phyloP scores from a whole-genome alignment of 2,797 vertebrate genomes.

The Ambastaia sidthimunki region DNA sequence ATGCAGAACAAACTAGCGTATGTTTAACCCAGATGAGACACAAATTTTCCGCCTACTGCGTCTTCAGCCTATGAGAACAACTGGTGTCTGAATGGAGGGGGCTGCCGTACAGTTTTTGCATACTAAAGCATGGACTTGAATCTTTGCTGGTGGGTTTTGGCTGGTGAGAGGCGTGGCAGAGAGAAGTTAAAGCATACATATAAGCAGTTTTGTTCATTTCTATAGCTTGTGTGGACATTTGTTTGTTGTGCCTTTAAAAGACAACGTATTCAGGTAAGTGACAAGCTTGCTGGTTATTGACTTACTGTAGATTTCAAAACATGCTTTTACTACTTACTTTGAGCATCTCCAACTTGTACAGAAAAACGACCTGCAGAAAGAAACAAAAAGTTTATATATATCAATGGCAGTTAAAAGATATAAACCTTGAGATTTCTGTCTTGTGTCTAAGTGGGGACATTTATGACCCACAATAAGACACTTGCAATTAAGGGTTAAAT shows the following conservation, averaged over 20 bases:
- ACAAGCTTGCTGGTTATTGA: not conserved
- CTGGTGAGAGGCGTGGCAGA: conserved; percentile 2
- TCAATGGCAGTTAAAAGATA: conserved; percentile 32
- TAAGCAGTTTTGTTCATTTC: conserved; percentile 1
- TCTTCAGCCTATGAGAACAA: conserved; percentile 48
- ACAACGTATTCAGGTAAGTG: conserved; percentile 1
- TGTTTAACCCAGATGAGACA: conserved; percentile 45
- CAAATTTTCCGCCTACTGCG: conserved; percentile 34
- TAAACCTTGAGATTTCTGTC: not conserved
- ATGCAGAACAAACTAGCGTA: conserved; percentile 46
- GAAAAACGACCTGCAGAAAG: not conserved
- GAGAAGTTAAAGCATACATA: conserved; percentile 7
- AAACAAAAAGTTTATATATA: not conserved
- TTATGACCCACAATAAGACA: conserved; percentile 23
- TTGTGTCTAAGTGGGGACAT: not conserved
- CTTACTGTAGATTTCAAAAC: not conserved
- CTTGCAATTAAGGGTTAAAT: conserved; percentile 1
- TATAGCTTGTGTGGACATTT: not conserved
- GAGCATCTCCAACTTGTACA: not conserved
- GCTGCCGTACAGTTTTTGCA: conserved; percentile 9
- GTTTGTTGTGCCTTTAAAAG: not conserved
- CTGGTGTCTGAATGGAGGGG: conserved; percentile 19
- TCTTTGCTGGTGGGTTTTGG: not conserved
- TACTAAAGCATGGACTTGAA: conserved; percentile 23
- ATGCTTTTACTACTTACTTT: not conserved